These are phyloP conservation scores for Hydrozoanthus tunicans DNA, from an alignment of 64 coral and sea anemone genomes.

Conservation along the genomic window DNA sequence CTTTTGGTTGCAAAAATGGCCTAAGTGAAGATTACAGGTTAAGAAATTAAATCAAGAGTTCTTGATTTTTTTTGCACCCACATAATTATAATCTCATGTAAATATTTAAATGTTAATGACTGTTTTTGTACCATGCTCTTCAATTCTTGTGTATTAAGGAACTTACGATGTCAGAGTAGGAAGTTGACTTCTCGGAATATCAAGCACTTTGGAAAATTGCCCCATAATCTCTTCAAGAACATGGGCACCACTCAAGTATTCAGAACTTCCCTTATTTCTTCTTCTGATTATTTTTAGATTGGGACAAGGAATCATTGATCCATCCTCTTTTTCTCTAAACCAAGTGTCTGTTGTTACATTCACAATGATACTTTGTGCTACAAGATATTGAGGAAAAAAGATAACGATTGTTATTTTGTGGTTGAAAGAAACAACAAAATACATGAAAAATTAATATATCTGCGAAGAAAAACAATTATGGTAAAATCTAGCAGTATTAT, in stretches of 20 bases:
- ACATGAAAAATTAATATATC: too few relatives aligned
- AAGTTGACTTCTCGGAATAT: slow-evolving; percentile 46
- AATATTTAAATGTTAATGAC: too few relatives aligned
- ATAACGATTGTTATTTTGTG: too few relatives aligned
- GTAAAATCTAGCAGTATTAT: too few relatives aligned
- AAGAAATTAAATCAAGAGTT: too few relatives aligned
- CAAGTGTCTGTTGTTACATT: slow-evolving; percentile 65
- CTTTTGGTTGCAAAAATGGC: too few relatives aligned
- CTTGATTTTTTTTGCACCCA: too few relatives aligned
- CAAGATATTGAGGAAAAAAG: not conserved
- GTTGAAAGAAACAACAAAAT: too few relatives aligned
- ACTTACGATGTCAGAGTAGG: slow-evolving; percentile 68
- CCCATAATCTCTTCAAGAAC: slow-evolving; percentile 57
- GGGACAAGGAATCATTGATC: slow-evolving; percentile 33
- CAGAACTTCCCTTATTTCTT: slow-evolving; percentile 45
- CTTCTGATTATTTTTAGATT: not conserved
- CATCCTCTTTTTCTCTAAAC: slow-evolving; percentile 64
- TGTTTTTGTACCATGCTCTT: too few relatives aligned
- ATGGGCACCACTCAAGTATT: slow-evolving; percentile 45
- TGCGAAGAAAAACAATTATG: too few relatives aligned
- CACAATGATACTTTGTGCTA: slow-evolving; percentile 20
- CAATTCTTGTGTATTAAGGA: not conserved
- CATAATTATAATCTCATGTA: too few relatives aligned
- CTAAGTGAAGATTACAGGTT: too few relatives aligned
- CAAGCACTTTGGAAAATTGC: slow-evolving; percentile 61